Percentiles rank a stretch among this genome's conserved stretches.
These are phyloP conservation scores for Cryptotis parvus DNA, from an alignment of 2,113 vertebrate species.

Conservation along the genomic window DNA sequence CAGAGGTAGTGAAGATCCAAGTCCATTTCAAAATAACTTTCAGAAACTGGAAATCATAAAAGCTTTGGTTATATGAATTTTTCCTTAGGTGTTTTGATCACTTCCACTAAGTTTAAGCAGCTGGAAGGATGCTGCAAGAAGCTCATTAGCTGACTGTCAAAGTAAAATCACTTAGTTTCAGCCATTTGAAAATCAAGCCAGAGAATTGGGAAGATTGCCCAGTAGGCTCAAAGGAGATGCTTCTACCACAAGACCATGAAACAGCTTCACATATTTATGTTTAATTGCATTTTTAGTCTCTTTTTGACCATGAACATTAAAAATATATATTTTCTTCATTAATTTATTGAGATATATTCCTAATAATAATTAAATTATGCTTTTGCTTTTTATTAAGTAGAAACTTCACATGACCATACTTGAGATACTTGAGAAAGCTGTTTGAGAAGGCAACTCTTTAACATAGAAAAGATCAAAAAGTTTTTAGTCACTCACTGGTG, in stretches of 20 bases:
- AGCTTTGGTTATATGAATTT: neutral
- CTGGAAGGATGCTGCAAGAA: neutral
- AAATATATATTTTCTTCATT: neutral
- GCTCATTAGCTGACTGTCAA: slow-evolving; percentile 50
- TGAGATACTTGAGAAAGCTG: neutral
- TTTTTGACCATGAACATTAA: neutral
- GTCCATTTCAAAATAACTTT: neutral
- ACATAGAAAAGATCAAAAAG: neutral
- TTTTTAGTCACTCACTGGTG: fast-evolving
- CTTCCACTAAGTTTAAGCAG: slow-evolving; percentile 20
- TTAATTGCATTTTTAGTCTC: neutral
- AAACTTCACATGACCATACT: neutral
- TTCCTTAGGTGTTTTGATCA: slow-evolving; percentile 55
- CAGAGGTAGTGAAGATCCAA: neutral
- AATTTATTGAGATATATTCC: neutral
- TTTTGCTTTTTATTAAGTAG: neutral
- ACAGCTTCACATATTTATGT: slow-evolving; percentile 26
- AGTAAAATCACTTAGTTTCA: slow-evolving; percentile 41
- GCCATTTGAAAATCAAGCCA: slow-evolving; percentile 52
- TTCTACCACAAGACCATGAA: neutral
- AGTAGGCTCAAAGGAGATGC: neutral
- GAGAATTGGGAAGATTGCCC: slow-evolving; percentile 13
- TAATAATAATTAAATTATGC: neutral
- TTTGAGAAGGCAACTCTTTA: neutral
- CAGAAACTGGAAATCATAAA: slow-evolving; percentile 2